Base-by-base conservation (phyloP, 2,797 vertebrate species). In the Esox masquinongy region DNA sequence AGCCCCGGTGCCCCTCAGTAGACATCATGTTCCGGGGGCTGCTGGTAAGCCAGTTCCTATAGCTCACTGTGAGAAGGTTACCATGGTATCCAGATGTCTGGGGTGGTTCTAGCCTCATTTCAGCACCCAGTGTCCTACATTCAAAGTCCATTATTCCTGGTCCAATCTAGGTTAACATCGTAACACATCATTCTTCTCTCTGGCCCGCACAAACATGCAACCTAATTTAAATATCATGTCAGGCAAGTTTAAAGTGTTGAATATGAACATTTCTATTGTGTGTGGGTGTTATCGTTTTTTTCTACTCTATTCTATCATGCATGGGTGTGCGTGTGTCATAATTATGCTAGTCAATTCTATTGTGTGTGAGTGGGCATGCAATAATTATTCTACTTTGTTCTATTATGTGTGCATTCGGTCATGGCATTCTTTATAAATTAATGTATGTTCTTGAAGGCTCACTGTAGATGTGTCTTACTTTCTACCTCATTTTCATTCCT, bases 51-150 rank as follows among this genome's bases (percentile, higher is more conserved):
- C 84, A 90, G 85, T 82, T 85, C 87, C 73, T 39, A 74, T 51
- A 53, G 80, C 77, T 80, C 80, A 84, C 88, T 81, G 77, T 72
- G 73, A 88, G 81, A 74, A 82, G 77, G 87, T 81, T 88, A 84
- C 87, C 76, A 86, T 91, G 89, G 84, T 81, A 92, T 80, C 86
- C 77, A 82, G 79, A 85, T 84, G 34, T 84, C 82, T 79, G 86
- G 22, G 79, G 76, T 72, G 79, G 81, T 47, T 59, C 36, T 82
- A 87, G 77, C 70, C 84, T 82, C 51, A 76, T 89, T 90, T 87
- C 80, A 66, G 77, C 82, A 88, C 86, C 81, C 85, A 80, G 63
- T 86, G 86, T 85, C 84, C 86, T 82, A 91, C 76, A 90, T 91
- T 89, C 71, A 70, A 86, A 88, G 77, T 84, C 59, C 71, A 74